phyloP scores from a whole-genome alignment of 2,888 invertebrate genomes.

The Dasysyrphus albostriatus region DNA sequence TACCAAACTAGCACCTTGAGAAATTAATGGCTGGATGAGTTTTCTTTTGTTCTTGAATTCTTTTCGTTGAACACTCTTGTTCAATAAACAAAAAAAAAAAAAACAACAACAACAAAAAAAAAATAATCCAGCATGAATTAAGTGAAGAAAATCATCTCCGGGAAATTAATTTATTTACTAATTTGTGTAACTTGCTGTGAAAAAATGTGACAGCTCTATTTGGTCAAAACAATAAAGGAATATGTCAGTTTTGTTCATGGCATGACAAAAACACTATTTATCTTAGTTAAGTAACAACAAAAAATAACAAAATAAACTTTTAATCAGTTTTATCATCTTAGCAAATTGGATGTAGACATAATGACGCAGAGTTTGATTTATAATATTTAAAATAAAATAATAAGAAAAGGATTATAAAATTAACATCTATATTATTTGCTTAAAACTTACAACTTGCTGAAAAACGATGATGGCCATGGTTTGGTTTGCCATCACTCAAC shows the following conservation, averaged over 20 bases:
- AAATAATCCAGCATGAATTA: neutral
- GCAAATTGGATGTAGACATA: neutral
- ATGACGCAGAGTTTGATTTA: neutral
- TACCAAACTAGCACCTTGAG: constrained; percentile 45
- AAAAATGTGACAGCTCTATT: constrained; percentile 21
- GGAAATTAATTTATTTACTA: constrained; percentile 30
- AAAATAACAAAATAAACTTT: neutral
- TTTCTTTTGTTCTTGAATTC: constrained; percentile 50
- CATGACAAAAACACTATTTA: constrained; percentile 30
- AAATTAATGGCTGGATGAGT: constrained; percentile 54
- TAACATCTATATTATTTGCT: too few relatives aligned
- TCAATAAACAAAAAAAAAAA: neutral
- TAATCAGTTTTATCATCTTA: neutral
- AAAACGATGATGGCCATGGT: too few relatives aligned
- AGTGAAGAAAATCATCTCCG: constrained; percentile 20
- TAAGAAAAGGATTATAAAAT: too few relatives aligned
- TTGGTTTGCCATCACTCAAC: too few relatives aligned
- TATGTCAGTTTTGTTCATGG: constrained; percentile 9
- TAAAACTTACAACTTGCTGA: too few relatives aligned
- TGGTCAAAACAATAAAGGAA: constrained; percentile 24
- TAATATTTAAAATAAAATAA: too few relatives aligned
- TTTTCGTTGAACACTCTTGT: constrained; percentile 13
- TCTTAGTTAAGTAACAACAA: constrained; percentile 8
- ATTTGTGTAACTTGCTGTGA: constrained; percentile 32
- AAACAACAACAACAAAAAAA: neutral